Conservation (phyloP, 2,797 vertebrate species). For the Limosa lapponica region DNA sequence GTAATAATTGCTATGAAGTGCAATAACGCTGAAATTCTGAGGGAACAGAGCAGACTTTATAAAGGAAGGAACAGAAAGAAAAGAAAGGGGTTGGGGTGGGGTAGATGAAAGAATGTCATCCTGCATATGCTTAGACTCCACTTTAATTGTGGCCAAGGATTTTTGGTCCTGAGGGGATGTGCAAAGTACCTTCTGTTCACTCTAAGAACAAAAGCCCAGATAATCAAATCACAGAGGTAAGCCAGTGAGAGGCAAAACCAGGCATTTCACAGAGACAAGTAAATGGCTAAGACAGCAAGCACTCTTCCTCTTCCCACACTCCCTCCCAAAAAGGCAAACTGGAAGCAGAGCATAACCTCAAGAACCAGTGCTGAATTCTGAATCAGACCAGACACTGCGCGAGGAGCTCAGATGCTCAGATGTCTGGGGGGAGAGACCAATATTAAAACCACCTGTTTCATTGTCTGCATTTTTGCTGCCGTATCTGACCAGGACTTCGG, state of each 20-base stretch:
- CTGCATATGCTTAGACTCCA: neutral
- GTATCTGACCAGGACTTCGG: neutral
- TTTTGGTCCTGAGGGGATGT: neutral
- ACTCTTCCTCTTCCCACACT: neutral
- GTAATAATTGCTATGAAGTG: neutral
- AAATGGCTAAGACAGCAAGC: too few species aligned
- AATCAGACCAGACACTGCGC: neutral
- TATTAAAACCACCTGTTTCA: constrained; percentile 35
- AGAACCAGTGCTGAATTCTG: neutral
- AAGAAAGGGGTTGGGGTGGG: neutral
- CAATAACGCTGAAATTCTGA: neutral
- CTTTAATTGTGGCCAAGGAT: neutral
- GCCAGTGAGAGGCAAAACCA: neutral
- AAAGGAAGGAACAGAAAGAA: neutral
- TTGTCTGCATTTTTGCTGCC: neutral
- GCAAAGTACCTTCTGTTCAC: neutral
- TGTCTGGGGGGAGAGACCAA: neutral
- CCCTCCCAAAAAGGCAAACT: neutral
- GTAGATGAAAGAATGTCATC: neutral
- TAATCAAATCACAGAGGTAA: constrained; percentile 4
- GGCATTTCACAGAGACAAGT: neutral
- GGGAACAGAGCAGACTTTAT: neutral
- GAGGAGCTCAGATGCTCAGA: neutral
- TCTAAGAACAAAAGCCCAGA: neutral
- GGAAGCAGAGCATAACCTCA: neutral